Evolutionary conservation across 2,113 vertebrate genomes (phyloP).

Genomic region (Cyanocitta stelleri): DNA sequence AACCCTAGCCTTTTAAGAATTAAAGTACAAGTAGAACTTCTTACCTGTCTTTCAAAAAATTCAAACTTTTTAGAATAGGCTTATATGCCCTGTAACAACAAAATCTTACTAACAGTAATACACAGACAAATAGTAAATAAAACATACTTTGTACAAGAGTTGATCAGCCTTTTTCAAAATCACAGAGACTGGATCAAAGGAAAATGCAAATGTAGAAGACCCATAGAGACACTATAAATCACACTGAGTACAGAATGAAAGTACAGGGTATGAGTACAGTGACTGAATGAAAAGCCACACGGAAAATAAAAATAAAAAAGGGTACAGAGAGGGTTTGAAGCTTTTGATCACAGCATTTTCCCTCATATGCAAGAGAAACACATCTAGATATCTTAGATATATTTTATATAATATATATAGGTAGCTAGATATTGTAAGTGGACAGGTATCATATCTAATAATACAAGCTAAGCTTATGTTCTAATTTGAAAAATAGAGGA

Average conservation of each 20-base stretch:
- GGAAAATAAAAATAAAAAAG: neutral
- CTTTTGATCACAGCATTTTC: neutral
- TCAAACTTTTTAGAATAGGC: neutral
- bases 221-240: neutral
- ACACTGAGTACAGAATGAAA: neutral
- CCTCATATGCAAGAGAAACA: neutral
- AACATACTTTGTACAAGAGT: neutral
- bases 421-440: neutral
- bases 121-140: neutral
- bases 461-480: neutral
- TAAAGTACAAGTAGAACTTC: neutral
- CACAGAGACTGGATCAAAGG: neutral
- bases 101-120: neutral
- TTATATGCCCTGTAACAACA: neutral
- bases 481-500: neutral
- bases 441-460: neutral
- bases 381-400: neutral
- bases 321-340: neutral
- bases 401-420: neutral
- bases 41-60: neutral
- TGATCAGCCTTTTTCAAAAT: neutral
- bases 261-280: neutral
- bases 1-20: neutral
- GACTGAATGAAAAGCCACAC: neutral
- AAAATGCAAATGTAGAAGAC: neutral